Evolutionary conservation across 92 coral and sea anemone species (phyloP).

Genomic region (Zoanthus solanderi): DNA sequence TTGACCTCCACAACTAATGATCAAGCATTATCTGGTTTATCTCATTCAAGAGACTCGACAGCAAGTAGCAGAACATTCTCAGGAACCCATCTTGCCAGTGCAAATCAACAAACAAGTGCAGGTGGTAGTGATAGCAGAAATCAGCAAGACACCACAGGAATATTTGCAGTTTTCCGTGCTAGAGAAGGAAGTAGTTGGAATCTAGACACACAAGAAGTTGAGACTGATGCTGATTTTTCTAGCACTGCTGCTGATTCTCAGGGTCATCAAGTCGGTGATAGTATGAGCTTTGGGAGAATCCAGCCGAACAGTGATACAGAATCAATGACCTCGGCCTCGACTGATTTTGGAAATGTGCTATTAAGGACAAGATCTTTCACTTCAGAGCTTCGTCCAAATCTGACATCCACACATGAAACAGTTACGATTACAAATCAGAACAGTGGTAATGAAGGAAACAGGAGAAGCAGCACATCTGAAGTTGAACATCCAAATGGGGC

Average conservation of each 20-base stretch:
- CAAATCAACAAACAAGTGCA: not conserved
- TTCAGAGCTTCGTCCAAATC: constrained; percentile 28
- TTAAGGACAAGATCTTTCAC: constrained; percentile 40
- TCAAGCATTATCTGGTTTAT: not conserved
- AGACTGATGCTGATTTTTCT: constrained; percentile 56
- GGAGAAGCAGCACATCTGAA: not conserved
- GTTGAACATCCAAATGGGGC: not conserved
- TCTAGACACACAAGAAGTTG: constrained; percentile 70
- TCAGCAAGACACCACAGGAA: constrained; percentile 69
- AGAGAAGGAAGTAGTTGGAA: constrained; percentile 79
- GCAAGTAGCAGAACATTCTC: not conserved
- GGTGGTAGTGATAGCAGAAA: not conserved
- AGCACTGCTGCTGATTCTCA: constrained; percentile 36
- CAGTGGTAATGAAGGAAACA: not conserved
- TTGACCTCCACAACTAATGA: not conserved
- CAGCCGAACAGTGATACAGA: constrained; percentile 13
- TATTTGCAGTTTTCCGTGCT: constrained; percentile 82
- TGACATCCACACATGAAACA: constrained; percentile 45
- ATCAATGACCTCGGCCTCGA: constrained; percentile 13
- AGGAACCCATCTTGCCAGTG: not conserved
- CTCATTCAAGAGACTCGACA: not conserved
- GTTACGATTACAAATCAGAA: constrained; percentile 33
- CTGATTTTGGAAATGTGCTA: constrained; percentile 42
- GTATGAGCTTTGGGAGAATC: constrained; percentile 43
- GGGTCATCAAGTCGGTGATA: constrained; percentile 21